Conservation (phyloP, 2,797 vertebrate species). For the Mus spretus region DNA sequence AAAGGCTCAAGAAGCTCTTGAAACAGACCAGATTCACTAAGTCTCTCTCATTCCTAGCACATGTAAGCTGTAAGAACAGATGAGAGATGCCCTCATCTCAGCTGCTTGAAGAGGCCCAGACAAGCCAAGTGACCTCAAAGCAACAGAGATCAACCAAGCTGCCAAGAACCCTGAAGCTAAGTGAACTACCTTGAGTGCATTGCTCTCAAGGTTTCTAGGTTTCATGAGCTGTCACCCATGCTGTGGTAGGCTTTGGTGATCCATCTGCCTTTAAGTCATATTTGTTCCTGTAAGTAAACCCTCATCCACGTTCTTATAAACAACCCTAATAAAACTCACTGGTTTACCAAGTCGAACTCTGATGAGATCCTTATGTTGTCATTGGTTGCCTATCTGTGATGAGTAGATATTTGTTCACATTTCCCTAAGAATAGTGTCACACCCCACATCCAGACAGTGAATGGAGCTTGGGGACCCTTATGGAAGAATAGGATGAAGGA, state of each 20-base stretch:
- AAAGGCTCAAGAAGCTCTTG: not conserved
- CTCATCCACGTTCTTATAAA: not conserved
- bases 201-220: not conserved
- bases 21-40: not conserved
- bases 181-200: not conserved
- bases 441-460: too few relatives aligned
- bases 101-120: not conserved
- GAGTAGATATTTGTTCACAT: not conserved
- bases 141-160: not conserved
- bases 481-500: too few relatives aligned
- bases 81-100: not conserved
- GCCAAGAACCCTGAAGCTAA: not conserved
- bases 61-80: not conserved
- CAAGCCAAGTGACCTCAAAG: not conserved
- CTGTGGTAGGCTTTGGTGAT: not conserved
- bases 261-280: not conserved
- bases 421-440: not conserved
- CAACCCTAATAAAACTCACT: not conserved
- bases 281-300: not conserved
- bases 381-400: not conserved
- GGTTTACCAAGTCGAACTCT: not conserved
- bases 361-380: not conserved
- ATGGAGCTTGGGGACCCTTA: too few relatives aligned
- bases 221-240: not conserved
- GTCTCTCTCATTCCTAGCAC: not conserved